Conservation (phyloP, 2,113 vertebrate genomes). For the Hippocampus barbouri region DNA sequence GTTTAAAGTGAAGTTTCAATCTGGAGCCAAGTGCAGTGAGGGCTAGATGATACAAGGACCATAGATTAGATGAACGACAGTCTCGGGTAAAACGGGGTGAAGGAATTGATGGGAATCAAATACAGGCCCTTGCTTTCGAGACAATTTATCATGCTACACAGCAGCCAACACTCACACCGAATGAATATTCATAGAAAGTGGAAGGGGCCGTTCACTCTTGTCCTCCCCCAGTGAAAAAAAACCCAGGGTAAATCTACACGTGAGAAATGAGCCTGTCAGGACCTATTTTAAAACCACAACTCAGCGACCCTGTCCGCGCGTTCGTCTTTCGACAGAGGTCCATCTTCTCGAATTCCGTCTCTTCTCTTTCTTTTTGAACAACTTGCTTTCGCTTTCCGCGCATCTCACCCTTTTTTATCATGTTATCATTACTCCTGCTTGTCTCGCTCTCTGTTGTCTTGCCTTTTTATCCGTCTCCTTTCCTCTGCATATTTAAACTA, state of each 20-base stretch:
- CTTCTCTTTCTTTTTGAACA: conserved; percentile 17
- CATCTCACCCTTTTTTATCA: conserved; percentile 11
- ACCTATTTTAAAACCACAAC: conserved; percentile 62
- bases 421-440: conserved; percentile 37
- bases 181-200: conserved; percentile 72
- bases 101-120: conserved; percentile 41
- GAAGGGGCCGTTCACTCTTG: conserved; percentile 50
- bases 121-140: conserved; percentile 46
- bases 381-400: conserved; percentile 8
- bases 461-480: conserved; percentile 19
- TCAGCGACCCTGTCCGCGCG: conserved; percentile 60
- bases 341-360: conserved; percentile 28
- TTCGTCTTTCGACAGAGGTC: conserved; percentile 42
- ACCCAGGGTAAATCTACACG: conserved; percentile 58
- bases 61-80: conserved; percentile 24
- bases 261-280: conserved; percentile 72
- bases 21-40: neutral
- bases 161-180: conserved; percentile 46
- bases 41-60: conserved; percentile 11
- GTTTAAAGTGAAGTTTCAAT: conserved; percentile 4
- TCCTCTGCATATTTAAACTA: conserved; percentile 31
- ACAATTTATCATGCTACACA: conserved; percentile 58
- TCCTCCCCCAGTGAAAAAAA: conserved; percentile 47
- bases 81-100: conserved; percentile 25
- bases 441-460: conserved; percentile 13